Evolutionary conservation across 2,888 invertebrate genomes (phyloP).

Genomic region (Torymus aiolomorphi): DNA sequence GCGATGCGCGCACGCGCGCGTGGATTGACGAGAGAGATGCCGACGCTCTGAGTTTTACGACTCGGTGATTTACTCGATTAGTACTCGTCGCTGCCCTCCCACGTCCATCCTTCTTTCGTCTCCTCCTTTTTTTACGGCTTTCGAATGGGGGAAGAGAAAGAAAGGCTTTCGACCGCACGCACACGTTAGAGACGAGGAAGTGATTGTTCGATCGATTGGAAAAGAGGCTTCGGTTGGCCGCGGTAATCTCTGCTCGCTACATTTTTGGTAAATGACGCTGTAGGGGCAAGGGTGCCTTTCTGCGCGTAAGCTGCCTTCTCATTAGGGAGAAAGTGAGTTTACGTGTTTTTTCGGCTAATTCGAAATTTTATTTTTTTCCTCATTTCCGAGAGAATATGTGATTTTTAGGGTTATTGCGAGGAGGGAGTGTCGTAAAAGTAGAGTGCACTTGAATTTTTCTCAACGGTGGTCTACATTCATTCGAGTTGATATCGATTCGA

Average conservation of each 20-base stretch:
- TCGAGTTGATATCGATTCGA: no score
- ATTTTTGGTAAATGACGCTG: conserved; percentile 6
- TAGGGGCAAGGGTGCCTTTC: background rate
- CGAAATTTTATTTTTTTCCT: conserved; percentile 11
- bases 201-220: conserved; percentile 43
- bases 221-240: conserved; percentile 12
- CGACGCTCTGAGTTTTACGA: conserved; percentile 45
- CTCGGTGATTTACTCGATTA: conserved; percentile 52
- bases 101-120: background rate
- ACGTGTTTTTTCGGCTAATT: conserved; percentile 26
- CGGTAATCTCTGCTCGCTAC: background rate
- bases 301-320: background rate
- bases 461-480: no score
- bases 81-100: conserved; percentile 21
- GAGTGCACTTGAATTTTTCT: conserved; percentile 4
- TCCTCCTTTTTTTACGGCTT: conserved; percentile 17
- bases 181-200: conserved; percentile 18
- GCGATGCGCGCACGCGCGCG: background rate
- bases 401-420: background rate
- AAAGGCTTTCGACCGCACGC: conserved; percentile 28
- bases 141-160: conserved; percentile 8
- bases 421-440: background rate
- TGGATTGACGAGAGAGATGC: conserved; percentile 26
- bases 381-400: background rate
- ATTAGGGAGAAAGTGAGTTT: conserved; percentile 45